Conservation (phyloP, 2,888 invertebrate species). For the Nesidiocoris tenuis region DNA sequence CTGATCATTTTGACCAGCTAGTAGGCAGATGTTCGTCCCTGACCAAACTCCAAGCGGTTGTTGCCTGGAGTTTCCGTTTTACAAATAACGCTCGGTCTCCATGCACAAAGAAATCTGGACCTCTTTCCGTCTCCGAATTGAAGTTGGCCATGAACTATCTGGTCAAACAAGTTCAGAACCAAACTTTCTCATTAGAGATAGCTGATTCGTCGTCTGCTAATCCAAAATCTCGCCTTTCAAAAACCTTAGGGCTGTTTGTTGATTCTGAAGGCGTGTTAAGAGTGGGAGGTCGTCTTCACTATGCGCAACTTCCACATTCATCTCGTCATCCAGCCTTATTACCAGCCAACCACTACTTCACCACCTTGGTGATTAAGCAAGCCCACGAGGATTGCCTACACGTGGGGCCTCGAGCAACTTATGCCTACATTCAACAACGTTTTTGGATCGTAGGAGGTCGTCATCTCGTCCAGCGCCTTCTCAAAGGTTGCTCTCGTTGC, state of each 20-base stretch:
- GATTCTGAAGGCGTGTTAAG: conserved; percentile 8
- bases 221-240: not conserved
- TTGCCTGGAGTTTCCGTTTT: not conserved
- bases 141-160: not conserved
- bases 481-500: conserved; percentile 2
- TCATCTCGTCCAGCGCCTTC: not conserved
- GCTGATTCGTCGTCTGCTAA: not conserved
- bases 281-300: conserved; percentile 16
- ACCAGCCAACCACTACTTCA: not conserved
- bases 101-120: not conserved
- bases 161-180: not conserved
- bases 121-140: not conserved
- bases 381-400: not conserved
- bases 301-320: not conserved
- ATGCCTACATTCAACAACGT: not conserved
- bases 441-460: conserved; percentile 21
- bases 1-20: not conserved
- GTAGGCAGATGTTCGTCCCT: not conserved
- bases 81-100: not conserved
- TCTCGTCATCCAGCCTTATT: conserved; percentile 9
- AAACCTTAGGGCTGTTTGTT: conserved; percentile 7
- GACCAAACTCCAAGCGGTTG: not conserved
- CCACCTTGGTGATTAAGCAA: conserved; percentile 1
- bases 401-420: conserved; percentile 8
- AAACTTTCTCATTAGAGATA: not conserved